Percentiles rank a stretch among this genome's conserved stretches.
These are phyloP conservation scores for Pectinophora gossypiella DNA, from an alignment of 1,140 invertebrate species.

Conservation along the genomic window DNA sequence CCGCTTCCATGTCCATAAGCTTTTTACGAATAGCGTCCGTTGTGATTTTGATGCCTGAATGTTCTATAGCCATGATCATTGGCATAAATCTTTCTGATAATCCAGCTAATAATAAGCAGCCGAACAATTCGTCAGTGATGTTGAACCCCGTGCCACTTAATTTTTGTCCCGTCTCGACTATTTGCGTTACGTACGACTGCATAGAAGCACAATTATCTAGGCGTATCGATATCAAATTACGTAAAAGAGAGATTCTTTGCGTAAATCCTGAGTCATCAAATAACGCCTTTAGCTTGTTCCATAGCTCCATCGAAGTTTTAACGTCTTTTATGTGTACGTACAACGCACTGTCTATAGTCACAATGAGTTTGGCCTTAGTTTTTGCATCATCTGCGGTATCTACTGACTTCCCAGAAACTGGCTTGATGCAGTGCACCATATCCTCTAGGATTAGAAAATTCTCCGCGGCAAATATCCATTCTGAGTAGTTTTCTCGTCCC, in stretches of 20 bases:
- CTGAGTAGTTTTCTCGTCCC: no score
- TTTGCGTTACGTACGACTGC: slow-evolving; percentile 23
- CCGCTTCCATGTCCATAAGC: slow-evolving; percentile 25
- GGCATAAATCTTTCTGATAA: slow-evolving; percentile 40
- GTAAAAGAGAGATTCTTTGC: slow-evolving; percentile 28
- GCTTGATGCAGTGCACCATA: slow-evolving; percentile 14
- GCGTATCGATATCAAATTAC: slow-evolving; percentile 27
- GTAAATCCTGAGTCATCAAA: slow-evolving; percentile 30
- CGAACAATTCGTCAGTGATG: slow-evolving; percentile 43
- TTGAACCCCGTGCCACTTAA: slow-evolving; percentile 27
- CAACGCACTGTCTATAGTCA: slow-evolving; percentile 2
- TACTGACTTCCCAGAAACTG: background rate
- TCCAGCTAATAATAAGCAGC: slow-evolving; percentile 39
- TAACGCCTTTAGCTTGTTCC: slow-evolving; percentile 30
- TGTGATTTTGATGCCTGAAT: slow-evolving; percentile 25
- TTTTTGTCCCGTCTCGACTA: slow-evolving; percentile 19
- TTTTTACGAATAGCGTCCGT: slow-evolving; percentile 33
- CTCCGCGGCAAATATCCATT: slow-evolving; percentile 3
- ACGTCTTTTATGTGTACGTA: slow-evolving; percentile 30
- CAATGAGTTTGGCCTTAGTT: slow-evolving; percentile 1
- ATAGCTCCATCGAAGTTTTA: slow-evolving; percentile 25
- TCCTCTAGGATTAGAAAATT: slow-evolving; percentile 16
- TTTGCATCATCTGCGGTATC: slow-evolving; percentile 2
- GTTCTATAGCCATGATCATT: slow-evolving; percentile 53
- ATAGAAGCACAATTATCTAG: slow-evolving; percentile 29